Base-by-base conservation (phyloP, 2,797 vertebrate species). In the Malacoraja senta region DNA sequence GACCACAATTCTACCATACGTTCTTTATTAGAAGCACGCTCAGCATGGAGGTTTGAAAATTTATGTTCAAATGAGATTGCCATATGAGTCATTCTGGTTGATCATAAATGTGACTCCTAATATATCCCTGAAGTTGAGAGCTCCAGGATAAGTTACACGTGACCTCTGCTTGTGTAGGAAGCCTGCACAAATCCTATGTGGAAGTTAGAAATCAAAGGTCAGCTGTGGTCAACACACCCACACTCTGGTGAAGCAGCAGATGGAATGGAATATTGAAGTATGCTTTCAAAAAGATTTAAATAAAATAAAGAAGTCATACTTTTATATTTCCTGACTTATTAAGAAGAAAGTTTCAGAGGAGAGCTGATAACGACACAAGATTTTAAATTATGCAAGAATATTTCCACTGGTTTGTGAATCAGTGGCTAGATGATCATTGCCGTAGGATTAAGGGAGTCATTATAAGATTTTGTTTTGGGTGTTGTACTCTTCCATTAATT, bases 11-110 rank as follows among this genome's bases (percentile, higher is more conserved):
- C n/a, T 7, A 32, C n/a, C 29, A 65, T 63, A 65, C 32, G 61
- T 88, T 7, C 61, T 78, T 78, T 78, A 78, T 78, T 78, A 78
- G 77, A 61, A 88, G n/a, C 32, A 63, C 35, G 61, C 21, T 68
- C 61, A 21, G 26, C 26, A 8, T 84, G 21, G 24, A 12, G 26
- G n/a, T 88, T 68, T 35, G 21, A 88, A 68, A 10, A 88, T 88
- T 68, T 88, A 88, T 88, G 84, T 88, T 88, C 84, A 88, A 88
- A 88, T 88, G n/a, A 32, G 63, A 88, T 88, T 88, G 65, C 84
- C 72, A 92, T 92, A 44, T 58, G 72, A 7, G 90, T 76, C 68
- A 92, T 24, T 21, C 71, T 53, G 74, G 68, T 12, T 74, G 68
- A 13, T 53, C 71, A 74, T 92, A 53, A 92, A 44, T 58, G 38